These are phyloP conservation scores for Sorex maritimensis DNA, from an alignment of 2,797 vertebrate genomes.

Conservation along the genomic window DNA sequence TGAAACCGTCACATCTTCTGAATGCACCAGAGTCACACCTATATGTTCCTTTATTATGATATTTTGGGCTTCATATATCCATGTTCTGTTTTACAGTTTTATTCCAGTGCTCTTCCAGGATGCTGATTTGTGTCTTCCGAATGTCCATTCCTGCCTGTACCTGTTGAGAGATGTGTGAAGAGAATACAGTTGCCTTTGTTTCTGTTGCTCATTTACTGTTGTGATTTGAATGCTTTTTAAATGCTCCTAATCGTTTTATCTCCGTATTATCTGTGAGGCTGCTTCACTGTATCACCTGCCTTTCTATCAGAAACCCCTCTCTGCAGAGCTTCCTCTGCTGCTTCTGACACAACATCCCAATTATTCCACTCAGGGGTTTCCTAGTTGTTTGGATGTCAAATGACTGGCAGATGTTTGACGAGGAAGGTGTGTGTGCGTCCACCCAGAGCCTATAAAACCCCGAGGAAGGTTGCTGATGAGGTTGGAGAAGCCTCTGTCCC, in stretches of 20 bases:
- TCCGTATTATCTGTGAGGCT: neutral
- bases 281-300: neutral
- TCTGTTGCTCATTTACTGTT: neutral
- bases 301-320: neutral
- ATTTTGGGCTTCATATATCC: neutral
- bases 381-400: neutral
- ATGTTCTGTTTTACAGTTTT: neutral
- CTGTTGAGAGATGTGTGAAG: neutral
- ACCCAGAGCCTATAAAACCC: neutral
- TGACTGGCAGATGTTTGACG: neutral
- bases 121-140: neutral
- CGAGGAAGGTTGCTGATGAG: neutral
- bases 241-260: neutral
- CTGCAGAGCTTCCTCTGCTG: neutral
- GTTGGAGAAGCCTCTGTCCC: neutral
- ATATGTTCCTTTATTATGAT: neutral
- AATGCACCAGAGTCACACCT: neutral
- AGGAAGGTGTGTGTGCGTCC: neutral
- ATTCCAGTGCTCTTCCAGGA: neutral
- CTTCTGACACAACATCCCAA: neutral
- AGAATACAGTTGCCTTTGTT: neutral
- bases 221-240: neutral
- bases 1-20: neutral
- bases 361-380: neutral
- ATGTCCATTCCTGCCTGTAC: neutral